Percentiles rank a stretch among this genome's conserved stretches.
Conservation (phyloP, 2,797 vertebrate species). For the Borostomias antarcticus region DNA sequence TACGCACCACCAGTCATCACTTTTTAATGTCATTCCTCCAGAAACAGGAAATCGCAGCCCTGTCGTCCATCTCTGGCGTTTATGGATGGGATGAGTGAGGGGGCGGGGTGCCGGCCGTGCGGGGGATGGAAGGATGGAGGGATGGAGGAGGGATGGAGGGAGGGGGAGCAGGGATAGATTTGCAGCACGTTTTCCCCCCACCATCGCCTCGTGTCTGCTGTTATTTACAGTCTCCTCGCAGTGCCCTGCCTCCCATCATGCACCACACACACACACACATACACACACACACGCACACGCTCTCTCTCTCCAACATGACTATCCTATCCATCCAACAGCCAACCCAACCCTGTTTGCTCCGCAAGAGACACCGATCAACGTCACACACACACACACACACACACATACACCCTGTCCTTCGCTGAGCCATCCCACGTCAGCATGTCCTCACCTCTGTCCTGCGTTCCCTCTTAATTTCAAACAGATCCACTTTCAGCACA, state of each 20-base stretch:
- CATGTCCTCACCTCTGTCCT: slow-evolving; percentile 31
- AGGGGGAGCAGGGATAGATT: slow-evolving; percentile 25
- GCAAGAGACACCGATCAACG: no score
- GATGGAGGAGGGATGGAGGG: slow-evolving; percentile 23
- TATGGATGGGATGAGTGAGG: slow-evolving; percentile 14
- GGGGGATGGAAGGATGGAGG: background rate
- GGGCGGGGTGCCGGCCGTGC: background rate
- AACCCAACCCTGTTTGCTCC: background rate
- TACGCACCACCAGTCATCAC: slow-evolving; percentile 61
- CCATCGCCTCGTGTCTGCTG: slow-evolving; percentile 34
- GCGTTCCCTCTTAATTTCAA: slow-evolving; percentile 14
- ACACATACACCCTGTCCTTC: slow-evolving; percentile 42
- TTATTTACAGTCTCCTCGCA: slow-evolving; percentile 39
- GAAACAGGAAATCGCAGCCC: slow-evolving; percentile 43
- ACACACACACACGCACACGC: slow-evolving; percentile 11
- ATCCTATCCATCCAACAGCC: background rate
- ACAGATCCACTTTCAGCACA: slow-evolving; percentile 17
- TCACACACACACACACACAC: slow-evolving; percentile 21
- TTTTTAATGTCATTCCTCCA: slow-evolving; percentile 60
- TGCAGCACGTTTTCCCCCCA: slow-evolving; percentile 38
- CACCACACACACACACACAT: background rate
- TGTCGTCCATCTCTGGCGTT: slow-evolving; percentile 1
- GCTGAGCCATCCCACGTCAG: slow-evolving; percentile 39
- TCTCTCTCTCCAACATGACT: slow-evolving; percentile 29
- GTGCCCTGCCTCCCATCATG: slow-evolving; percentile 22